Conservation (phyloP, 2,113 vertebrate genomes). For the Sinocyclocheilus grahami region DNA sequence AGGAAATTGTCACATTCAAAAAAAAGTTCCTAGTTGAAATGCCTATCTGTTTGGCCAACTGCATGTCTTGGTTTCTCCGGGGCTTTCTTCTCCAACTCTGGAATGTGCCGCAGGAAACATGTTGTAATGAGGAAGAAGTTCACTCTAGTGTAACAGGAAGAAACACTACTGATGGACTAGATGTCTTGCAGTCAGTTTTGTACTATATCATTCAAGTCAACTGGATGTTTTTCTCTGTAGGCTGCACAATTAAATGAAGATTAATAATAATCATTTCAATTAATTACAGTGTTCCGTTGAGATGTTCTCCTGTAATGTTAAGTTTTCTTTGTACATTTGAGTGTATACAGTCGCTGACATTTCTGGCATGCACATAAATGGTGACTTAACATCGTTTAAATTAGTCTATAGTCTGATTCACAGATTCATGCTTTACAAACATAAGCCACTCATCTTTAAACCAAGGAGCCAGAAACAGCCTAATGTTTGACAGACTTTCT, state of each 20-base stretch:
- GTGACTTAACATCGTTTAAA: neutral
- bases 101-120: slow-evolving; percentile 9
- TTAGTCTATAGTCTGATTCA: too few relatives aligned
- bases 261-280: too few relatives aligned
- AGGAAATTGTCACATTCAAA: neutral
- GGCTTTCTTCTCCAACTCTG: neutral
- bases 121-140: slow-evolving; percentile 9
- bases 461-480: too few relatives aligned
- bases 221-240: neutral
- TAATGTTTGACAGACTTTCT: too few relatives aligned
- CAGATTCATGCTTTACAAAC: too few relatives aligned
- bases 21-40: neutral
- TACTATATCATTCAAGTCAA: neutral
- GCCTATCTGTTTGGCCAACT: neutral
- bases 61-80: neutral
- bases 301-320: too few relatives aligned
- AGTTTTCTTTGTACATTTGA: neutral
- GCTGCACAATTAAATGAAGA: too few relatives aligned
- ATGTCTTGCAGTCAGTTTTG: neutral
- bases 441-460: too few relatives aligned
- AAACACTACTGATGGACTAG: neutral
- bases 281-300: too few relatives aligned
- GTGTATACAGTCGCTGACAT: neutral
- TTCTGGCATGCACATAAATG: neutral
- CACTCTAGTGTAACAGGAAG: neutral